These are phyloP conservation scores for Drosophila chauvacae DNA, from an alignment of 1,140 invertebrate species.

Conservation along the genomic window DNA sequence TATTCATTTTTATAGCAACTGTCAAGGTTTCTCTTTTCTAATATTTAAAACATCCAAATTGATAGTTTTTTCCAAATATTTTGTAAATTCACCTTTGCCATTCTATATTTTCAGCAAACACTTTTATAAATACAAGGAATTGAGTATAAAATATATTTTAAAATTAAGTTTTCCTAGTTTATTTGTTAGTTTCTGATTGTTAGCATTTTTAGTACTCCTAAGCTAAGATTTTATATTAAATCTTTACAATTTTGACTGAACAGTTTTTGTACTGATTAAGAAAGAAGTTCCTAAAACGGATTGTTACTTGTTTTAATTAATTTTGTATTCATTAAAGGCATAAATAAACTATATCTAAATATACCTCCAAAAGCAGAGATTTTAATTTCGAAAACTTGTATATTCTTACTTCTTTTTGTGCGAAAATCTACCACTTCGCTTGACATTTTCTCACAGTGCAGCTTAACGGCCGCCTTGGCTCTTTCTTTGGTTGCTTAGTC, in stretches of 20 bases:
- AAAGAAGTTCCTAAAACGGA: background rate
- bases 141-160: background rate
- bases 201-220: background rate
- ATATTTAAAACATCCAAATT: no score
- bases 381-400: background rate
- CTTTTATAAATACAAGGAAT: conserved; percentile 5
- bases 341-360: background rate
- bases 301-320: background rate
- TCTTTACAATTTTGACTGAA: conserved; percentile 32
- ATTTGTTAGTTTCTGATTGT: conserved; percentile 1
- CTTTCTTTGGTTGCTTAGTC: conserved; percentile 68
- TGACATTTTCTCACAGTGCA: background rate
- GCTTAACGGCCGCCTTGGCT: conserved; percentile 61
- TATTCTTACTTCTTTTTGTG: background rate
- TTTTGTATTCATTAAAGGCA: background rate
- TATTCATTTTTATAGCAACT: background rate
- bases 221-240: conserved; percentile 1
- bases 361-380: rapidly evolving
- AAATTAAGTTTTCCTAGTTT: conserved; percentile 25
- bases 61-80: background rate
- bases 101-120: conserved; percentile 3
- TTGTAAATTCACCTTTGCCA: background rate
- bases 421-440: background rate
- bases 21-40: no score
- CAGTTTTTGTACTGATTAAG: conserved; percentile 20